These are phyloP conservation scores for Orthonychiurus folsomi DNA, from an alignment of 2,888 invertebrate species.

Conservation along the genomic window DNA sequence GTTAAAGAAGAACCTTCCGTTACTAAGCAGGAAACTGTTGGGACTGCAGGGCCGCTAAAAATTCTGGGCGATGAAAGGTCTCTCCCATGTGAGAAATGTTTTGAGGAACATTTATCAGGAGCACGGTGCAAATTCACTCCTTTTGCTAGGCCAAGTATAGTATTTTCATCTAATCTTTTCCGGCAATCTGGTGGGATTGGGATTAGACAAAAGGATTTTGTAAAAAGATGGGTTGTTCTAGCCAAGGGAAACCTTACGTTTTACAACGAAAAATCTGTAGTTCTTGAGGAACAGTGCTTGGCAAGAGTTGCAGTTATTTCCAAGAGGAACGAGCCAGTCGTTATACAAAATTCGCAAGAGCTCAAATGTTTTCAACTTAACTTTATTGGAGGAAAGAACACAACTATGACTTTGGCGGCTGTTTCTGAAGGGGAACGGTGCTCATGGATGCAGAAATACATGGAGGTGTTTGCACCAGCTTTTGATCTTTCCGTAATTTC, in stretches of 20 bases:
- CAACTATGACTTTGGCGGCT: conserved; percentile 40
- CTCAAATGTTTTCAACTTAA: conserved; percentile 56
- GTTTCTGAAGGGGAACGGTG: conserved; percentile 45
- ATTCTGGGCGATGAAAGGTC: no score
- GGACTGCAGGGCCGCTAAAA: conserved; percentile 5
- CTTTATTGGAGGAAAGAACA: conserved; percentile 21
- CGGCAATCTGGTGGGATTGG: conserved; percentile 29
- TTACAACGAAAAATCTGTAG: conserved; percentile 62
- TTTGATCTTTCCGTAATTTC: conserved; percentile 60
- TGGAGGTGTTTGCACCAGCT: conserved; percentile 61
- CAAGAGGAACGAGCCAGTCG: conserved; percentile 30
- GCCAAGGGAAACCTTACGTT: conserved; percentile 64
- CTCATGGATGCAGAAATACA: conserved; percentile 69
- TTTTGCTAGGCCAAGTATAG: conserved; percentile 20
- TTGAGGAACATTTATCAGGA: conserved; percentile 25
- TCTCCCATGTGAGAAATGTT: conserved; percentile 26
- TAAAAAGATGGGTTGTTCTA: conserved; percentile 61
- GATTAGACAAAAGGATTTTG: conserved; percentile 70
- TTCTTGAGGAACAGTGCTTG: conserved; percentile 62
- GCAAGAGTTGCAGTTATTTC: conserved; percentile 51
- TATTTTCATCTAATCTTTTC: conserved; percentile 35
- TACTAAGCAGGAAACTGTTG: no score
- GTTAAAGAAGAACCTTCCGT: background rate
- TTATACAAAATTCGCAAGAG: conserved; percentile 50
- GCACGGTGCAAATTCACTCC: conserved; percentile 22